phyloP scores from a whole-genome alignment of 2,113 vertebrate genomes.

The Perca flavescens region DNA sequence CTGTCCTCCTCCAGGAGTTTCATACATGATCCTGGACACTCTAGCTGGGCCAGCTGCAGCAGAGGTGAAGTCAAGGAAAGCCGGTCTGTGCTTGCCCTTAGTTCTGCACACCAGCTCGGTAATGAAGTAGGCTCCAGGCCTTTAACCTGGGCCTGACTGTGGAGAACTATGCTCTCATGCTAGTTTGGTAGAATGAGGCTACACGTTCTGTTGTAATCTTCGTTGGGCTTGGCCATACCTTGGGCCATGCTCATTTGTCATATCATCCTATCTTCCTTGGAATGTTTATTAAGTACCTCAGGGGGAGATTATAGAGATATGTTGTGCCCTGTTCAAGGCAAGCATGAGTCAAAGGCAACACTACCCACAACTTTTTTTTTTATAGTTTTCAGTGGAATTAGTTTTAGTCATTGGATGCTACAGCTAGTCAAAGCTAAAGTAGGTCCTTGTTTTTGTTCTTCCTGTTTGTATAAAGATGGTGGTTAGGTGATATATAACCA shows the following conservation, averaged over 20 bases:
- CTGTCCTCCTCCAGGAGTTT: neutral
- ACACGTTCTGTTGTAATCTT: neutral
- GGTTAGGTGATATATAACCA: slow-evolving; percentile 21
- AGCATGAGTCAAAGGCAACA: slow-evolving; percentile 22
- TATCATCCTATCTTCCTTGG: slow-evolving; percentile 11
- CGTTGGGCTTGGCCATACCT: neutral
- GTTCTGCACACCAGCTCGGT: slow-evolving; percentile 12
- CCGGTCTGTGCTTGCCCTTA: slow-evolving; percentile 49
- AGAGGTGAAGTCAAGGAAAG: slow-evolving; percentile 19
- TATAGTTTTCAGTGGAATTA: neutral
- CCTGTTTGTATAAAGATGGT: slow-evolving; percentile 6
- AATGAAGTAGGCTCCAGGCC: slow-evolving; percentile 13
- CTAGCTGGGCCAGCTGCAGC: slow-evolving; percentile 8
- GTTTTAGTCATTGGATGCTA: neutral
- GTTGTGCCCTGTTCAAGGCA: neutral
- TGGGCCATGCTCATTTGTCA: neutral
- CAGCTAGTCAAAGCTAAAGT: neutral
- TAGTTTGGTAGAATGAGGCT: neutral
- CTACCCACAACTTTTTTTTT: neutral
- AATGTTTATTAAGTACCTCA: slow-evolving; percentile 27
- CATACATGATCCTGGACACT: neutral
- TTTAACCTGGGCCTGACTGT: slow-evolving; percentile 10
- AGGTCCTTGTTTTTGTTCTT: slow-evolving; percentile 5
- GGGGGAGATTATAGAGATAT: neutral
- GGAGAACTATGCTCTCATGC: neutral